Percentiles rank a stretch among this genome's conserved stretches.
Conservation (phyloP, 2,888 invertebrate genomes). For the Carterocephalus palaemon region DNA sequence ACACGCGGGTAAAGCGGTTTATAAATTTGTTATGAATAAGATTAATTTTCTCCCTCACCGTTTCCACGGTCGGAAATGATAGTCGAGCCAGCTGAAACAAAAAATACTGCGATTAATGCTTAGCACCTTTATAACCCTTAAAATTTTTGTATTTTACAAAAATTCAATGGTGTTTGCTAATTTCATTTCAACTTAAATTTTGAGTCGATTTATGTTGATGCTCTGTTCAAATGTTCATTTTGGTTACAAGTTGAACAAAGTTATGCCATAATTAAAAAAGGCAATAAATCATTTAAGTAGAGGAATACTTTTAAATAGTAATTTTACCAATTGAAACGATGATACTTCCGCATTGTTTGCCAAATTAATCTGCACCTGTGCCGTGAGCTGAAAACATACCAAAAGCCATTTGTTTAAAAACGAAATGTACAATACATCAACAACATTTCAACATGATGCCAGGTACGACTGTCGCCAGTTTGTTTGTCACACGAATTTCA, state of each 20-base stretch:
- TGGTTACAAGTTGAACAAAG: no score
- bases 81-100: conserved; percentile 58
- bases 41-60: conserved; percentile 41
- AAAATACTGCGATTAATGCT: conserved; percentile 6
- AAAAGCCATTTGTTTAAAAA: no score
- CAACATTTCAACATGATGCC: neutral
- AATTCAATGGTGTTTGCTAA: neutral
- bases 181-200: neutral
- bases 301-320: neutral
- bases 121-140: neutral
- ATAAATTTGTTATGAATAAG: neutral
- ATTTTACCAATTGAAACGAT: conserved; percentile 46
- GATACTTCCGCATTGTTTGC: conserved; percentile 40
- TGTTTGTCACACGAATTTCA: neutral
- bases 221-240: no score
- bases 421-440: neutral
- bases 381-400: no score
- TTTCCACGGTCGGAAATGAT: conserved; percentile 65
- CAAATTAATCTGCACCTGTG: neutral
- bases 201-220: neutral
- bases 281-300: neutral
- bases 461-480: neutral
- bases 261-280: neutral
- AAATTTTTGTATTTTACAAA: neutral
- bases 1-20: neutral